Conservation (phyloP, 2,888 invertebrate genomes). For the Drosophila cracens region DNA sequence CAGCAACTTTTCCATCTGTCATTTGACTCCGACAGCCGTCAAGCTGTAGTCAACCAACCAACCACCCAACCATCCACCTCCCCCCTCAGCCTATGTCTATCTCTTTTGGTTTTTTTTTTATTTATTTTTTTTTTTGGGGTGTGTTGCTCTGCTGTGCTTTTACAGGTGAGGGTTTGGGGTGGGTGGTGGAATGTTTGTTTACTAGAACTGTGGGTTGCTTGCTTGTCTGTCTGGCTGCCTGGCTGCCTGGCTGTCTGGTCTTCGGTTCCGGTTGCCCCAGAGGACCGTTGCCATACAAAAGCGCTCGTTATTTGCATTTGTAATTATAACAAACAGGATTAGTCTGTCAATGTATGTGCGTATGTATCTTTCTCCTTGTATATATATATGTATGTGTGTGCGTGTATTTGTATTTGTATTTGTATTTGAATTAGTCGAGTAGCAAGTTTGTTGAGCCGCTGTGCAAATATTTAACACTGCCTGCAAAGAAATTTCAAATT, state of each 20-base stretch:
- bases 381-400: constrained; percentile 32
- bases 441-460: constrained; percentile 57
- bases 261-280: constrained; percentile 52
- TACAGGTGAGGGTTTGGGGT: constrained; percentile 54
- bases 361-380: constrained; percentile 22
- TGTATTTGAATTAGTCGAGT: constrained; percentile 73
- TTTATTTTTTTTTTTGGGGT: constrained; percentile 17
- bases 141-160: constrained; percentile 67
- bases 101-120: constrained; percentile 18
- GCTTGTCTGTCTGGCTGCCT: constrained; percentile 27
- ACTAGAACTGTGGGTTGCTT: constrained; percentile 36
- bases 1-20: constrained; percentile 51
- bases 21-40: constrained; percentile 60
- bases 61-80: not conserved
- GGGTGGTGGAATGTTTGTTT: constrained; percentile 51
- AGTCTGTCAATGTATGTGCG: constrained; percentile 57
- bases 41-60: constrained; percentile 29
- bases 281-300: constrained; percentile 66
- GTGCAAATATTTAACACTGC: constrained; percentile 62
- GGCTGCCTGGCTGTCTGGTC: constrained; percentile 44
- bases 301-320: constrained; percentile 83
- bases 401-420: constrained; percentile 56
- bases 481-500: constrained; percentile 56
- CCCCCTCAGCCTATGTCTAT: constrained; percentile 38
- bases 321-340: constrained; percentile 84